These are phyloP conservation scores for Sphyrna mokarran DNA, from an alignment of 2,113 vertebrate genomes.

Conservation along the genomic window DNA sequence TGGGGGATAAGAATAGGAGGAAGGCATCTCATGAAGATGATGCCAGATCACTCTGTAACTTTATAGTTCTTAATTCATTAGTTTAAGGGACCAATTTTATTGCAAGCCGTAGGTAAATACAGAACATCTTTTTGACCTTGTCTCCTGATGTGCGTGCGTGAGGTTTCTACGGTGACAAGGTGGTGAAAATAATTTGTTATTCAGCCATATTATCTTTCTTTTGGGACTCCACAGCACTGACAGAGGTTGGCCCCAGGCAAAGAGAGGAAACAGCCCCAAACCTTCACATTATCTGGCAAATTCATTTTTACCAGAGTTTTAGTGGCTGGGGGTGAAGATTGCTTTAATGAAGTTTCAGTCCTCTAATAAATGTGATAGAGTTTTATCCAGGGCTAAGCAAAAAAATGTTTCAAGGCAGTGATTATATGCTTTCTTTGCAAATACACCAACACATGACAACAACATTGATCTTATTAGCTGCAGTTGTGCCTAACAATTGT, in stretches of 20 bases:
- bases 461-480: background rate
- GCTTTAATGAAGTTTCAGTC: background rate
- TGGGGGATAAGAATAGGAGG: slow-evolving; percentile 19
- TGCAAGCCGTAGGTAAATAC: slow-evolving; percentile 16
- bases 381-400: background rate
- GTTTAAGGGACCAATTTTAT: slow-evolving; percentile 19
- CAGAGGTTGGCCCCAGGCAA: background rate
- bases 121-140: slow-evolving; percentile 26
- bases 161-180: slow-evolving; percentile 18
- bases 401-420: background rate
- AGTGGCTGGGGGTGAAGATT: background rate
- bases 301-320: background rate
- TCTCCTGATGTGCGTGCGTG: background rate
- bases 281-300: background rate
- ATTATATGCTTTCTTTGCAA: background rate
- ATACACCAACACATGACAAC: background rate
- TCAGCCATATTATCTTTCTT: background rate
- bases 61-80: slow-evolving; percentile 20
- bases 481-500: background rate
- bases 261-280: background rate
- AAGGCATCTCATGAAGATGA: background rate
- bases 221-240: background rate
- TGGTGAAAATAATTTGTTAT: slow-evolving; percentile 8
- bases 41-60: slow-evolving; percentile 7
- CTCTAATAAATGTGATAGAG: background rate